phyloP scores from a whole-genome alignment of 2,113 vertebrate species.

The Pituophis catenifer region DNA sequence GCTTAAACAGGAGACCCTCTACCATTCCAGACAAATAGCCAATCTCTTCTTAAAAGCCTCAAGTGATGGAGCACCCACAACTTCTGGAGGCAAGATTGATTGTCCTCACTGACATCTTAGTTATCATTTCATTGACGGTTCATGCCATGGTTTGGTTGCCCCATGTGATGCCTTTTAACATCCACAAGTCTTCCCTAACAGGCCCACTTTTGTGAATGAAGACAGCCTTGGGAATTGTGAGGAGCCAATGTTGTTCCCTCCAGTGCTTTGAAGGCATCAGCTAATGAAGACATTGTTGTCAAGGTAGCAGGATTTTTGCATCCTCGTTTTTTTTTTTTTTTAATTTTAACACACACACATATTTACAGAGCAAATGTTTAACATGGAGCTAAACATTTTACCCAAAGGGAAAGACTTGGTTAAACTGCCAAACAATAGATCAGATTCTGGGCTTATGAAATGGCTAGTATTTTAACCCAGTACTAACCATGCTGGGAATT shows the following conservation, averaged over 20 bases:
- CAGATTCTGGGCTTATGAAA: background rate
- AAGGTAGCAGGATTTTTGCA: background rate
- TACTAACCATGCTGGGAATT: background rate
- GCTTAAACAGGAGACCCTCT: background rate
- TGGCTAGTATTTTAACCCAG: background rate
- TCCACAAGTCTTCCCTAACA: background rate
- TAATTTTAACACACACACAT: background rate
- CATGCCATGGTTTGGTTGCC: background rate
- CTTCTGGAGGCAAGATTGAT: background rate
- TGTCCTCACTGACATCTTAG: background rate
- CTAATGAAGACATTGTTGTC: background rate
- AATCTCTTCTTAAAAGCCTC: background rate
- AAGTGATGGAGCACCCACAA: background rate
- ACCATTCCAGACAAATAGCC: background rate
- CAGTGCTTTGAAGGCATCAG: background rate
- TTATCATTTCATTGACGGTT: background rate
- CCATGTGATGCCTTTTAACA: background rate
- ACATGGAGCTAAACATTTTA: background rate
- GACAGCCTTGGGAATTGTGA: background rate
- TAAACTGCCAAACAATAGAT: background rate
- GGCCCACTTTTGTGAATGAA: background rate
- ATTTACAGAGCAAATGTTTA: background rate
- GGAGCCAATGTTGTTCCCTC: background rate
- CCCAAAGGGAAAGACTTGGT: background rate
- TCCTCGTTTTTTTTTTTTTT: background rate